Conservation (phyloP, 1,140 invertebrate genomes). For the Conopomorpha cramerella region DNA sequence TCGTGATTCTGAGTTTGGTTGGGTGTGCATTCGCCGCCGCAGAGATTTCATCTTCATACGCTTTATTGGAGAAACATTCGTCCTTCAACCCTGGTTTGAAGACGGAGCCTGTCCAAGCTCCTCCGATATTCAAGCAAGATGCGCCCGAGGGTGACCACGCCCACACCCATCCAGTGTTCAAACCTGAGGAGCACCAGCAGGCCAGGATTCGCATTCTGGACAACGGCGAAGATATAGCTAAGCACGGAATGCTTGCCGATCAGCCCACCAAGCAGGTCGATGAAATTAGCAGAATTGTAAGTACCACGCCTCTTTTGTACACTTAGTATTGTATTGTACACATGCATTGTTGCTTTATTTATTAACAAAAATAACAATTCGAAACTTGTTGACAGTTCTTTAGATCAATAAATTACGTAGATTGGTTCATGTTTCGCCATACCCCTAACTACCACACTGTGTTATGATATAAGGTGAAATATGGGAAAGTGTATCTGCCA, state of each 20-base stretch:
- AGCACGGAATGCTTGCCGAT: conserved; percentile 38
- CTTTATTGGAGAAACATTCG: conserved; percentile 16
- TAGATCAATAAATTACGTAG: no score
- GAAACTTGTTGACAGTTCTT: no score
- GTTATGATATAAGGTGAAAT: no score
- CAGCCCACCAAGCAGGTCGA: conserved; percentile 15
- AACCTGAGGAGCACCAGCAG: conserved; percentile 18
- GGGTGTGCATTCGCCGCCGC: conserved; percentile 14
- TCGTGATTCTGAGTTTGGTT: conserved; percentile 11
- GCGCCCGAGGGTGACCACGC: conserved; percentile 15
- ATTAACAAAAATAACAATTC: no score
- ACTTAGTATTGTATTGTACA: no score
- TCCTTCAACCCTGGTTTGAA: conserved; percentile 17
- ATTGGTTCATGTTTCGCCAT: no score
- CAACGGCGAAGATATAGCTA: conserved; percentile 17
- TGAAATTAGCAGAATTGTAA: conserved; percentile 34
- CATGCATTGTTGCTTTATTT: no score
- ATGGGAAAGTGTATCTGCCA: no score
- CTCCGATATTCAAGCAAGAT: conserved; percentile 21
- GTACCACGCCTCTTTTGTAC: no score
- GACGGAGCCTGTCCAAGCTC: conserved; percentile 15
- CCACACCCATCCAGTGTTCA: conserved; percentile 30
- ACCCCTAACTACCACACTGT: no score
- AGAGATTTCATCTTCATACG: conserved; percentile 24
- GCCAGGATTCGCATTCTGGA: conserved; percentile 29